These are phyloP conservation scores for Deilephila elpenor DNA, from an alignment of 2,888 invertebrate species.

Conservation along the genomic window DNA sequence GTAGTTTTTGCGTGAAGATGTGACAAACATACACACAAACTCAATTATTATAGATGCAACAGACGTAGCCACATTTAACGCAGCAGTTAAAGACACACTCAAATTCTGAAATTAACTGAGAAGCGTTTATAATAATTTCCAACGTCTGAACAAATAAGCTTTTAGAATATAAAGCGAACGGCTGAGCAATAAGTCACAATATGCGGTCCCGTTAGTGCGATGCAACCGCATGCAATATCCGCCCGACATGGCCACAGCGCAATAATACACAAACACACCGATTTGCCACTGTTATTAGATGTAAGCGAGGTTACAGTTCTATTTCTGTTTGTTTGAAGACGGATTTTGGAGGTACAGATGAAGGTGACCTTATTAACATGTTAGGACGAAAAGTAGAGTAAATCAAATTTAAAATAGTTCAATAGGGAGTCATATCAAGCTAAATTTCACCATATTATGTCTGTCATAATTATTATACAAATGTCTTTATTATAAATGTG, in stretches of 20 bases:
- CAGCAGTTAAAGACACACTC: neutral
- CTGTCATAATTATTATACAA: too few relatives aligned
- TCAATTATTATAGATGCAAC: neutral
- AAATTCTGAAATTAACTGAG: neutral
- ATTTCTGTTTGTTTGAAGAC: neutral
- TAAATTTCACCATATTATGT: too few relatives aligned
- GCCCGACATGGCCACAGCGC: slow-evolving; percentile 38
- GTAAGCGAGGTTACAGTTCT: neutral
- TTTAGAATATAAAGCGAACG: slow-evolving; percentile 5
- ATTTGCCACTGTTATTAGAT: slow-evolving; percentile 11
- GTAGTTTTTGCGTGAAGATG: too few relatives aligned
- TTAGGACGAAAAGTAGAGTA: too few relatives aligned
- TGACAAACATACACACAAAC: too few relatives aligned
- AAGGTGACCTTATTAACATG: neutral
- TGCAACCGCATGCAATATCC: slow-evolving; percentile 51
- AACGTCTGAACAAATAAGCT: slow-evolving; percentile 11
- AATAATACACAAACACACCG: slow-evolving; percentile 20
- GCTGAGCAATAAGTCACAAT: slow-evolving; percentile 40
- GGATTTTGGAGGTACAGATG: neutral
- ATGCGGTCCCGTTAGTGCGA: slow-evolving; percentile 33
- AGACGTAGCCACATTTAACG: neutral
- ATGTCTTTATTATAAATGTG: too few relatives aligned
- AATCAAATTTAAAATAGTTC: too few relatives aligned
- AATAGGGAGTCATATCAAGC: too few relatives aligned
- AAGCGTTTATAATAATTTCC: neutral